Conservation (phyloP, 23 tunicate genomes). For the Botrylloides violaceus region DNA sequence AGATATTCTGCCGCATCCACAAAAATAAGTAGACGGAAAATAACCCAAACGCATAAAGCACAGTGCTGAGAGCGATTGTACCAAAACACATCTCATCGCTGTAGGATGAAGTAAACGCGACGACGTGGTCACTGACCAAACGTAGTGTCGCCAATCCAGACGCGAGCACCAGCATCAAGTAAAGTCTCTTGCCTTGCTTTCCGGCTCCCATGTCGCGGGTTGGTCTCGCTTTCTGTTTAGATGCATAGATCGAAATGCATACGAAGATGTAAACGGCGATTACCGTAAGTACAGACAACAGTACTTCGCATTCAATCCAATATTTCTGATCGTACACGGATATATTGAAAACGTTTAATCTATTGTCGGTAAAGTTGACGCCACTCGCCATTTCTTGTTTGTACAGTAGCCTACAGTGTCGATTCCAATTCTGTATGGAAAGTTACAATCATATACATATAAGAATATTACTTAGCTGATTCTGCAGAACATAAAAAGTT, state of each 20-base stretch:
- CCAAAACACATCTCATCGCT: conserved; percentile 35
- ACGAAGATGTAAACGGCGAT: conserved; percentile 51
- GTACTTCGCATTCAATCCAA: conserved; percentile 55
- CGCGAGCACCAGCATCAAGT: conserved; percentile 50
- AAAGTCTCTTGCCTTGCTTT: conserved; percentile 57
- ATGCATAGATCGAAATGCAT: conserved; percentile 54
- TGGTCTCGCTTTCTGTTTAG: conserved; percentile 52
- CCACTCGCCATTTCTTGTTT: no score
- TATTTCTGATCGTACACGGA: conserved; percentile 23
- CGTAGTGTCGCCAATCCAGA: conserved; percentile 59
- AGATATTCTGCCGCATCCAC: conserved; percentile 88
- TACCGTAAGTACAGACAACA: conserved; percentile 29
- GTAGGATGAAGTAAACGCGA: conserved; percentile 52
- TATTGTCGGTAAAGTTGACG: no score
- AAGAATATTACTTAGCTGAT: no score
- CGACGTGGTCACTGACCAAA: conserved; percentile 55
- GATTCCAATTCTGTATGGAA: no score
- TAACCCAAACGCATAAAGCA: conserved; percentile 67
- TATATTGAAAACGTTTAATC: neutral
- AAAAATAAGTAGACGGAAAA: conserved; percentile 77
- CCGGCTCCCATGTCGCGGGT: conserved; percentile 56
- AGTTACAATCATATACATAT: no score
- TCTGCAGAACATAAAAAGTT: no score
- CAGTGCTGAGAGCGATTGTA: conserved; percentile 67
- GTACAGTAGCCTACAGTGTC: no score